phyloP scores from a whole-genome alignment of 2,888 invertebrate genomes.

The Drosophila histrio region DNA sequence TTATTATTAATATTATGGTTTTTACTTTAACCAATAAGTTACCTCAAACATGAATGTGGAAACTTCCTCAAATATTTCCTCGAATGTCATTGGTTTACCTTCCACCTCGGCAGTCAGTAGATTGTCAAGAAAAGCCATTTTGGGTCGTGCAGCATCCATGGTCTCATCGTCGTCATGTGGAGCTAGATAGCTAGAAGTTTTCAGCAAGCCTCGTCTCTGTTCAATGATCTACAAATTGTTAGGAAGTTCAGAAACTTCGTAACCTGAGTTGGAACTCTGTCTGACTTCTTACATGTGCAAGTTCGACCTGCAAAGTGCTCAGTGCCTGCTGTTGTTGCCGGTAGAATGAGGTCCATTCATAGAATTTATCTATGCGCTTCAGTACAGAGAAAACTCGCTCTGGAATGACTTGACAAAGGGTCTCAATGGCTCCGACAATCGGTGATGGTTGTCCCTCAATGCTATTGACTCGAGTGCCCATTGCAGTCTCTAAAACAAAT shows the following conservation, averaged over 20 bases:
- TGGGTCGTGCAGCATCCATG: conserved; percentile 47
- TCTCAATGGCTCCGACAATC: conserved; percentile 84
- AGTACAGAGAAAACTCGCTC: conserved; percentile 54
- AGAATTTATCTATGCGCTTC: conserved; percentile 58
- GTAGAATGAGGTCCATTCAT: conserved; percentile 84
- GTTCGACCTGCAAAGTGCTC: conserved; percentile 58
- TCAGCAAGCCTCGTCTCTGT: conserved; percentile 38
- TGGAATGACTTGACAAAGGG: conserved; percentile 52
- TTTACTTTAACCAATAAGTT: too few species aligned
- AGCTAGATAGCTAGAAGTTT: conserved; percentile 18
- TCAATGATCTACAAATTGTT: conserved; percentile 48
- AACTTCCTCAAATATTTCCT: conserved; percentile 77
- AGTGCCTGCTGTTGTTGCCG: conserved; percentile 83
- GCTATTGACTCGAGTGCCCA: conserved; percentile 64
- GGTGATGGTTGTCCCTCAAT: conserved; percentile 53
- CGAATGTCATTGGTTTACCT: conserved; percentile 60
- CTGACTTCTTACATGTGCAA: conserved; percentile 29
- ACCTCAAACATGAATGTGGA: conserved; percentile 80
- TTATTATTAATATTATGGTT: too few species aligned
- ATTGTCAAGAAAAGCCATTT: conserved; percentile 77
- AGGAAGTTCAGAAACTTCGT: accelerated
- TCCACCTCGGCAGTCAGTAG: conserved; percentile 71
- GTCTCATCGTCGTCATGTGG: conserved; percentile 21
- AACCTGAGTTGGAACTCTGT: too few species aligned
- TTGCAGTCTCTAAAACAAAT: conserved; percentile 55